A percentile compares a stretch with the other conserved stretches of the same genome.
Evolutionary conservation across 2,797 vertebrate genomes (phyloP).

Genomic region (Enteromius fasciolatus): DNA sequence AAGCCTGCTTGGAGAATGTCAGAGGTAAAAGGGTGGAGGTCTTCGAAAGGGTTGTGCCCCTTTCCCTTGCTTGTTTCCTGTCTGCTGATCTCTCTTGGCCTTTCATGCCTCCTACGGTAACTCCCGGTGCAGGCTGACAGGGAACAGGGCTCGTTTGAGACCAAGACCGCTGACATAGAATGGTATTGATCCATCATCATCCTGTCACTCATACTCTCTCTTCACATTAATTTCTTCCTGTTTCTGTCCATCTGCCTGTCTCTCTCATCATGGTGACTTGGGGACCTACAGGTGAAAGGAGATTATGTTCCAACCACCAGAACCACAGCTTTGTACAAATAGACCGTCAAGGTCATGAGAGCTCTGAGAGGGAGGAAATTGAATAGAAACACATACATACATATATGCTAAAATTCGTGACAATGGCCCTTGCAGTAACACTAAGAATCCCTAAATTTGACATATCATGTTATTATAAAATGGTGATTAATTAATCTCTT

Average conservation of each 20-base stretch:
- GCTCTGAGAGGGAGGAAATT: not conserved
- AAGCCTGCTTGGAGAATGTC: slow-evolving; percentile 24
- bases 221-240: not conserved
- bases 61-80: slow-evolving; percentile 66
- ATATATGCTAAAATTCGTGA: not conserved
- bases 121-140: slow-evolving; percentile 54
- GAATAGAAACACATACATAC: not conserved
- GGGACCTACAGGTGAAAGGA: not conserved
- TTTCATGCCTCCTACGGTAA: slow-evolving; percentile 63
- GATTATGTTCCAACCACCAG: not conserved
- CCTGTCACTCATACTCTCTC: slow-evolving; percentile 19
- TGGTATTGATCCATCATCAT: slow-evolving; percentile 4
- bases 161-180: slow-evolving; percentile 9
- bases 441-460: not conserved
- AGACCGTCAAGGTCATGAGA: not conserved
- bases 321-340: not conserved
- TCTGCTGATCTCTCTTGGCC: slow-evolving; percentile 50
- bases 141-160: slow-evolving; percentile 56
- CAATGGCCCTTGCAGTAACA: not conserved
- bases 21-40: slow-evolving; percentile 53
- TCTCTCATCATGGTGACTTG: not conserved
- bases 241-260: not conserved
- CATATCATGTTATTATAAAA: not conserved
- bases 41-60: slow-evolving; percentile 58
- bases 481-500: not conserved